phyloP scores from a whole-genome alignment of 2,113 vertebrate genomes.

The Hassar affinis region DNA sequence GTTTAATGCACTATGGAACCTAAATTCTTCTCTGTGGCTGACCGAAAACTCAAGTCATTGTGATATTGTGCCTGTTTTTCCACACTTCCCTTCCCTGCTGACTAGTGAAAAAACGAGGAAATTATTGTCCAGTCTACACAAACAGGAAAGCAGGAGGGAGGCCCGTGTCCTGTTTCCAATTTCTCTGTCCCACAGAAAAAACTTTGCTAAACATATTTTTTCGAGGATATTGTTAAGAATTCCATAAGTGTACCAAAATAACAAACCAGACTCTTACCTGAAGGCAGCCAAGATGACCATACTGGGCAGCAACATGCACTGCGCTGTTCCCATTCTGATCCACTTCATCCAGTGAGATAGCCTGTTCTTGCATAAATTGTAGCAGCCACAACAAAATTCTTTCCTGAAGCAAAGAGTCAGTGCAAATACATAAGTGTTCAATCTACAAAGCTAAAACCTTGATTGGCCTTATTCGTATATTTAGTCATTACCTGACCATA shows the following conservation, averaged over 20 bases:
- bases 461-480: neutral
- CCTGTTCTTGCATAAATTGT: slow-evolving; percentile 99
- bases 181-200: neutral
- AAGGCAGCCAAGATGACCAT: slow-evolving; percentile 91
- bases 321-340: slow-evolving; percentile 93
- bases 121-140: slow-evolving; percentile 10
- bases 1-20: neutral
- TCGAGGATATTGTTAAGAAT: neutral
- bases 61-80: slow-evolving; percentile 45
- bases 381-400: slow-evolving; percentile 95
- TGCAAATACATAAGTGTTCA: neutral
- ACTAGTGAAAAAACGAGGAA: slow-evolving; percentile 49
- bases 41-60: neutral
- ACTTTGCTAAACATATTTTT: neutral
- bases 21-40: neutral
- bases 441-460: neutral
- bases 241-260: neutral
- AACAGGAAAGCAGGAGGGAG: slow-evolving; percentile 49
- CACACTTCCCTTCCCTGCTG: slow-evolving; percentile 59
- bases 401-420: slow-evolving; percentile 73
- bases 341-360: slow-evolving; percentile 92
- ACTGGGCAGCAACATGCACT: slow-evolving; percentile 89
- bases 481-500: slow-evolving; percentile 86
- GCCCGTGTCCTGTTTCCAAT: slow-evolving; percentile 43
- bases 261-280: slow-evolving; percentile 73